A percentile compares a stretch with the other conserved stretches of the same genome.
Evolutionary conservation across 1,140 invertebrate species (phyloP).

Genomic region (Nasonia vitripennis): DNA sequence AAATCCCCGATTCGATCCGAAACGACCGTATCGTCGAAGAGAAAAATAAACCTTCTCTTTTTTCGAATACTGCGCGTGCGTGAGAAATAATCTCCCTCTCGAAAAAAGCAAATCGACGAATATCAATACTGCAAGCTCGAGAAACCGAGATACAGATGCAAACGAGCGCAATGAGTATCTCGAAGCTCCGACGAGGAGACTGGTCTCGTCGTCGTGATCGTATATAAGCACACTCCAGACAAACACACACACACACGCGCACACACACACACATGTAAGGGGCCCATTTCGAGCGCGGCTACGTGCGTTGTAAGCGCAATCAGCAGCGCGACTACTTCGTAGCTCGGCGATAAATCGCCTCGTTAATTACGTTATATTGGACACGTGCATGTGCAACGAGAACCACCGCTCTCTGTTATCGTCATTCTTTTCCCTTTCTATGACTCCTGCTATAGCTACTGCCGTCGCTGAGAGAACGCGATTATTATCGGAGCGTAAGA

Average conservation of each 20-base stretch:
- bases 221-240: no score
- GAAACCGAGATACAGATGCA: slow-evolving; percentile 1
- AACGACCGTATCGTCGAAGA: no score
- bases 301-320: slow-evolving; percentile 16
- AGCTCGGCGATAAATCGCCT: slow-evolving; percentile 25
- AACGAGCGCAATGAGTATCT: neutral
- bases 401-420: neutral
- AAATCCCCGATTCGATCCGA: no score
- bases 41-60: no score
- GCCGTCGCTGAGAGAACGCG: neutral
- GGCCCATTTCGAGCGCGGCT: slow-evolving; percentile 2
- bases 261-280: neutral
- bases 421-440: slow-evolving; percentile 3
- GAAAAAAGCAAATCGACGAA: no score
- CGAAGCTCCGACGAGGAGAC: neutral
- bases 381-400: neutral
- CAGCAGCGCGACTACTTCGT: neutral
- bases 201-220: neutral
- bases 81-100: no score
- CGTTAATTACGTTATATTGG: slow-evolving; percentile 38
- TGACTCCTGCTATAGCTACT: no score
- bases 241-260: neutral
- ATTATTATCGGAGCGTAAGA: neutral
- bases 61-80: neutral
- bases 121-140: neutral